Conservation (phyloP, 2,888 invertebrate species). For the Amphimallon solstitiale region DNA sequence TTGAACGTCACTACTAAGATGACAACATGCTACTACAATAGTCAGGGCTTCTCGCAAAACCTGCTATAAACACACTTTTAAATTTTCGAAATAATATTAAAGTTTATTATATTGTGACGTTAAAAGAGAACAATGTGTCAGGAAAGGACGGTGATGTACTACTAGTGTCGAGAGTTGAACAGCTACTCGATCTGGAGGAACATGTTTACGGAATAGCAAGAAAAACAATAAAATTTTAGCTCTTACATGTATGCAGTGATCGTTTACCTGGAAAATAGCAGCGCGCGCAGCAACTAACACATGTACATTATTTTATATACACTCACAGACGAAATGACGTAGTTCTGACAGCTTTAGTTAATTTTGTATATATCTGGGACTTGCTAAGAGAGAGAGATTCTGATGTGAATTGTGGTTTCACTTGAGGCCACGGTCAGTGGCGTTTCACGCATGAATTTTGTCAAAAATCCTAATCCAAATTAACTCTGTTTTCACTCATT, state of each 20-base stretch:
- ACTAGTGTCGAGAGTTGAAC: too few relatives aligned
- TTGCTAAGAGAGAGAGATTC: conserved; percentile 44
- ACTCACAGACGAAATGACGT: conserved; percentile 40
- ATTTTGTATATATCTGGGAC: conserved; percentile 63
- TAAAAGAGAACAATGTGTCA: too few relatives aligned
- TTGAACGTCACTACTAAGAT: conserved; percentile 19
- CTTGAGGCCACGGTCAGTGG: conserved; percentile 40
- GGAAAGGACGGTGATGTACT: too few relatives aligned
- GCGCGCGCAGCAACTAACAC: conserved; percentile 44
- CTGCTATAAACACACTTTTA: too few relatives aligned
- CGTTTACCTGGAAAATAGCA: conserved; percentile 45
- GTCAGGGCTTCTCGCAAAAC: not conserved
- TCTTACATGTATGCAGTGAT: conserved; percentile 32
- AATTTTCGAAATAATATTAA: too few relatives aligned
- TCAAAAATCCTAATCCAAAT: not conserved
- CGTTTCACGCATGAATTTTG: conserved; percentile 30
- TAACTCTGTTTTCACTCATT: too few relatives aligned
- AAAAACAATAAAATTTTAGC: conserved; percentile 14
- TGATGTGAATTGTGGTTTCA: conserved; percentile 35
- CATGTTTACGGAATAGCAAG: conserved; percentile 16
- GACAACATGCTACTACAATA: conserved; percentile 32
- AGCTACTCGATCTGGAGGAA: not conserved
- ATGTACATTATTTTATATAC: conserved; percentile 44
- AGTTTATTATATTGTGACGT: too few relatives aligned
- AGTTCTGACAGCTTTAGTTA: conserved; percentile 56